These are phyloP conservation scores for Sarcophilus harrisii DNA, from an alignment of 2,797 vertebrate genomes.

Conservation along the genomic window DNA sequence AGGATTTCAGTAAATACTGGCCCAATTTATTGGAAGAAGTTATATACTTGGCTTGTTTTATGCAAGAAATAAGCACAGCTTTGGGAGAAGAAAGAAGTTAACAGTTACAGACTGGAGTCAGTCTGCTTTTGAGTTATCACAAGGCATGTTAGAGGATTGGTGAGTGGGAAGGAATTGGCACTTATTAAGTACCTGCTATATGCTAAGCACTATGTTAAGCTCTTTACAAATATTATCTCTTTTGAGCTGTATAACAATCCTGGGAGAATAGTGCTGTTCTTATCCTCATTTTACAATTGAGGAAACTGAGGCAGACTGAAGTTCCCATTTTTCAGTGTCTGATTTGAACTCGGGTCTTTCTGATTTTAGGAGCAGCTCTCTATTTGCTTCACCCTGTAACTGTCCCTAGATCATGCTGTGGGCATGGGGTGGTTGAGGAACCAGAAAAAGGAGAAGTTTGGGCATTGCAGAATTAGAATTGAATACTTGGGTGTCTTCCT, in stretches of 20 bases:
- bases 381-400: neutral
- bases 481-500: neutral
- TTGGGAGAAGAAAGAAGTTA: neutral
- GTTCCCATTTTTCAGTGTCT: neutral
- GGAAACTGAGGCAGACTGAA: neutral
- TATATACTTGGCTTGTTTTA: neutral
- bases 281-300: neutral
- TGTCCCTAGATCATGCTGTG: neutral
- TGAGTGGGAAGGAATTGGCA: neutral
- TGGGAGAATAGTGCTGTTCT: neutral
- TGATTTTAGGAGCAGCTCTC: neutral
- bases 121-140: neutral
- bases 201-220: neutral
- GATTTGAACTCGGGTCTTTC: neutral
- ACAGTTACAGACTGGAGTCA: neutral
- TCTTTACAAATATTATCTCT: neutral
- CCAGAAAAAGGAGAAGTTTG: neutral
- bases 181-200: neutral
- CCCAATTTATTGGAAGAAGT: neutral
- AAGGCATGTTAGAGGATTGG: neutral
- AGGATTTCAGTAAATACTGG: neutral
- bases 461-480: neutral
- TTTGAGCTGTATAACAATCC: neutral
- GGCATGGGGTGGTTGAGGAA: neutral
- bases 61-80: neutral